Conservation (phyloP, 2,888 invertebrate species). For the Tigriopus californicus region DNA sequence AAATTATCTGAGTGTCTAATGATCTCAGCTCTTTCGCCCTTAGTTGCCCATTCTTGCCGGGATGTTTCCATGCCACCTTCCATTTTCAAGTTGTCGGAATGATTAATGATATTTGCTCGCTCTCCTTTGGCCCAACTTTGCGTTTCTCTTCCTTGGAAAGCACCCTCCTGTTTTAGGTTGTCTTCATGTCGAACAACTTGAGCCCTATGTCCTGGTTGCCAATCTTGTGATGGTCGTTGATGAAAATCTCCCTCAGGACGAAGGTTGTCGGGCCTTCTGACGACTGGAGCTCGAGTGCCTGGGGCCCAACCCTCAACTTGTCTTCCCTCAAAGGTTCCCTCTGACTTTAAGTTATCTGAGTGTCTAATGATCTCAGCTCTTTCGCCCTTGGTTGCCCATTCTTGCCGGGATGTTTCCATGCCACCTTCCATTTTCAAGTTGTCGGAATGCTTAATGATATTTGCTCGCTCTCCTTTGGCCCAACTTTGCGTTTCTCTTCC, state of each 20-base stretch:
- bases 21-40: slow-evolving; percentile 20
- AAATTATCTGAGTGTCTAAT: slow-evolving; percentile 21
- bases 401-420: slow-evolving; percentile 15
- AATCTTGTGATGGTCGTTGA: slow-evolving; percentile 8
- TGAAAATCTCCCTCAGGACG: slow-evolving; percentile 37
- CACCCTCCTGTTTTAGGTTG: slow-evolving; percentile 19
- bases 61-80: slow-evolving; percentile 33
- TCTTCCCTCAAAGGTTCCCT: slow-evolving; percentile 18
- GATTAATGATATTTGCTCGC: slow-evolving; percentile 21
- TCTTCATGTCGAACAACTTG: slow-evolving; percentile 18
- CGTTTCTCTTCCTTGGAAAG: slow-evolving; percentile 16
- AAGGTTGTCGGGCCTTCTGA: slow-evolving; percentile 18
- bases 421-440: slow-evolving; percentile 47
- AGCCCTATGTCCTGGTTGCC: slow-evolving; percentile 19
- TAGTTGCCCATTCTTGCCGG: slow-evolving; percentile 24
- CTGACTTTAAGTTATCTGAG: slow-evolving; percentile 20
- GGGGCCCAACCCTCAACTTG: neutral
- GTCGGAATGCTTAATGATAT: slow-evolving; percentile 31
- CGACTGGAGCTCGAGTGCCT: slow-evolving; percentile 16
- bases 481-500: slow-evolving; percentile 16
- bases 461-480: slow-evolving; percentile 24
- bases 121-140: slow-evolving; percentile 23
- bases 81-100: slow-evolving; percentile 45
- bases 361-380: slow-evolving; percentile 19
- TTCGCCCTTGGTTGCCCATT: slow-evolving; percentile 24